These are phyloP conservation scores for Macropodus opercularis DNA, from an alignment of 2,797 vertebrate species.

Conservation along the genomic window DNA sequence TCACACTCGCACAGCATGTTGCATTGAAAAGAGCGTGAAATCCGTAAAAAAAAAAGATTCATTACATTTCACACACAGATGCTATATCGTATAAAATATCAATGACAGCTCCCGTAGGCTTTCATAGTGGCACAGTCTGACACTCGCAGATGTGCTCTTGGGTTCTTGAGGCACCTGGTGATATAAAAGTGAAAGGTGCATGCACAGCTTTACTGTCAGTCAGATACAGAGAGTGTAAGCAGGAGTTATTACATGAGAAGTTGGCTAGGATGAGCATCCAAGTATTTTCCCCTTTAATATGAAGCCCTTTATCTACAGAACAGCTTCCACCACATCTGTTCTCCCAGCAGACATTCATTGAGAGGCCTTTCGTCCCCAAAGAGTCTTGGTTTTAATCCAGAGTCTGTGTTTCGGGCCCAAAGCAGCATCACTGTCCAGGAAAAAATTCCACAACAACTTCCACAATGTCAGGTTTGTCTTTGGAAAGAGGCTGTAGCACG, in stretches of 20 bases:
- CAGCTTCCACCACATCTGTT: constrained; percentile 70
- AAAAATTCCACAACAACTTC: constrained; percentile 67
- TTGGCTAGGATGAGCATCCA: constrained; percentile 56
- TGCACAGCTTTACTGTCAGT: constrained; percentile 69
- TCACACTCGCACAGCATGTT: constrained; percentile 33
- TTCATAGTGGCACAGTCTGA: constrained; percentile 50
- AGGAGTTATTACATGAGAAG: constrained; percentile 61
- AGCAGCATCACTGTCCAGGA: constrained; percentile 56
- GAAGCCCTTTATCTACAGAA: constrained; percentile 60
- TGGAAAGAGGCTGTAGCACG: constrained; percentile 38
- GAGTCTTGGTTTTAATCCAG: constrained; percentile 67
- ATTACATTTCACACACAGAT: constrained; percentile 31
- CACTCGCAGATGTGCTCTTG: constrained; percentile 40
- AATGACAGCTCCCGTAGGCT: constrained; percentile 28
- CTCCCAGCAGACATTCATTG: constrained; percentile 56
- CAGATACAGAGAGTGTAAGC: constrained; percentile 61
- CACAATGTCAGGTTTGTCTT: constrained; percentile 65
- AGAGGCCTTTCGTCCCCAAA: constrained; percentile 56
- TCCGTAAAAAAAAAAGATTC: constrained; percentile 55
- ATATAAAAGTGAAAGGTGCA: constrained; percentile 72
- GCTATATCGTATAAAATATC: constrained; percentile 37
- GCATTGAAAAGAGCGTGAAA: constrained; percentile 43
- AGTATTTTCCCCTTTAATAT: constrained; percentile 49
- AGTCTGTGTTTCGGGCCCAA: constrained; percentile 59
- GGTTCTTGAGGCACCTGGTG: constrained; percentile 46